Evolutionary conservation across 2,888 invertebrate genomes (phyloP).

Genomic region (Epinotia nisella): DNA sequence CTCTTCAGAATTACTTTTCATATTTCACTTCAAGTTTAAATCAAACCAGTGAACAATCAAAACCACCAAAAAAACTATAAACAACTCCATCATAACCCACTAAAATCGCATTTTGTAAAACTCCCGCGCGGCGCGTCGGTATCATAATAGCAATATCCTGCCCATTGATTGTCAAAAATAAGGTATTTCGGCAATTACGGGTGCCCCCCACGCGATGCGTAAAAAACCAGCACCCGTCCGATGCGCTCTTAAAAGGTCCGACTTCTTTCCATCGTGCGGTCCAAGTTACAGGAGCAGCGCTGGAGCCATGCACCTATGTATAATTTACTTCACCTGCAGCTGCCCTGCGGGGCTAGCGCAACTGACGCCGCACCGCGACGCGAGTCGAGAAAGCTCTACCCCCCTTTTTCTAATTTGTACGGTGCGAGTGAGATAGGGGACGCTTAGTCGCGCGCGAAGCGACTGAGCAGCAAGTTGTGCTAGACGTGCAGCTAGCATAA

Average conservation of each 20-base stretch:
- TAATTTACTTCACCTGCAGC: too few species aligned
- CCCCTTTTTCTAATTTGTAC: too few species aligned
- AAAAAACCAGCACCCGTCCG: conserved; percentile 78
- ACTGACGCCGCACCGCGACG: too few species aligned
- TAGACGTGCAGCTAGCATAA: too few species aligned
- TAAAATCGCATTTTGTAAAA: conserved; percentile 53
- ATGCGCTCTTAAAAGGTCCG: conserved; percentile 70
- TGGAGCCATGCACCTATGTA: too few species aligned
- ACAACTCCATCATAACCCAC: conserved; percentile 29
- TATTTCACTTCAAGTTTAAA: neutral
- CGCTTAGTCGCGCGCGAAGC: too few species aligned
- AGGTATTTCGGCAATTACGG: conserved; percentile 83
- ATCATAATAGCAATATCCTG: conserved; percentile 83
- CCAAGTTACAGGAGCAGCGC: conserved; percentile 51
- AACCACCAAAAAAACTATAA: conserved; percentile 12
- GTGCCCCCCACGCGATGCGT: conserved; percentile 79
- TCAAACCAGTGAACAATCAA: neutral
- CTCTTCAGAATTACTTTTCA: neutral
- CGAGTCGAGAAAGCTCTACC: too few species aligned
- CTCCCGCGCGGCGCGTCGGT: conserved; percentile 56
- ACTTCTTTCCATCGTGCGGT: conserved; percentile 59
- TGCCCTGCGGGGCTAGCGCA: too few species aligned
- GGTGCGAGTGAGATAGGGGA: too few species aligned
- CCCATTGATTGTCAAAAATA: conserved; percentile 84
- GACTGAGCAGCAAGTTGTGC: too few species aligned